Evolutionary conservation across 2,797 vertebrate species (phyloP).

Genomic region (Eulemur mongoz): DNA sequence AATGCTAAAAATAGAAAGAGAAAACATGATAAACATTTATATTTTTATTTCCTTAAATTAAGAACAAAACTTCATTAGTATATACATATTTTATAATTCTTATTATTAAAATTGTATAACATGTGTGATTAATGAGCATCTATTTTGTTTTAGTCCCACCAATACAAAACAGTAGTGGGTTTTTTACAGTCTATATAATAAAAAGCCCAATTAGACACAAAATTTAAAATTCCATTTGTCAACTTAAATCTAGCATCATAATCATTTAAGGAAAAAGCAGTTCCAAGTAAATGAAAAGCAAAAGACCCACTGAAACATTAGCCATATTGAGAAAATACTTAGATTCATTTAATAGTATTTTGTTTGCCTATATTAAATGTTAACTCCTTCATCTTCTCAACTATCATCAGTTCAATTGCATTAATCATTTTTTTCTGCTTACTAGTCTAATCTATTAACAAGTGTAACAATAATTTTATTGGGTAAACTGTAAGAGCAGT

Average conservation of each 20-base stretch:
- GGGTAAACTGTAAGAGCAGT: neutral
- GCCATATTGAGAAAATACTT: neutral
- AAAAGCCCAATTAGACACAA: neutral
- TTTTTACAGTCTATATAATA: neutral
- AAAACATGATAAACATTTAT: neutral
- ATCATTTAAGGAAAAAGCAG: neutral
- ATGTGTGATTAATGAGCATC: neutral
- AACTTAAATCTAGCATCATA: neutral
- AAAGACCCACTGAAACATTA: neutral
- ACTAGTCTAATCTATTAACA: neutral
- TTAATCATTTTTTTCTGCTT: neutral
- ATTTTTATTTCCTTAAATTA: neutral
- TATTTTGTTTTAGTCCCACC: neutral
- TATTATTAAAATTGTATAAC: neutral
- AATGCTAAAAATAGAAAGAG: neutral
- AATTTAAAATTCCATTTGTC: neutral
- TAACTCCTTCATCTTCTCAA: neutral
- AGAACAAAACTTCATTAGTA: neutral
- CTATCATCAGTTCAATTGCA: neutral
- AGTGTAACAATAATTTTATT: neutral
- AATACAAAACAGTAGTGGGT: neutral
- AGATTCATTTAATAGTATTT: neutral
- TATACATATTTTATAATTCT: neutral
- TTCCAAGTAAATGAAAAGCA: neutral
- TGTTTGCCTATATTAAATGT: neutral